A percentile compares a stretch with the other conserved stretches of the same genome.
These are phyloP conservation scores for Haliclona indistincta DNA, from an alignment of 37 sponge, comb jelly and placozoan genomes.

Conservation along the genomic window DNA sequence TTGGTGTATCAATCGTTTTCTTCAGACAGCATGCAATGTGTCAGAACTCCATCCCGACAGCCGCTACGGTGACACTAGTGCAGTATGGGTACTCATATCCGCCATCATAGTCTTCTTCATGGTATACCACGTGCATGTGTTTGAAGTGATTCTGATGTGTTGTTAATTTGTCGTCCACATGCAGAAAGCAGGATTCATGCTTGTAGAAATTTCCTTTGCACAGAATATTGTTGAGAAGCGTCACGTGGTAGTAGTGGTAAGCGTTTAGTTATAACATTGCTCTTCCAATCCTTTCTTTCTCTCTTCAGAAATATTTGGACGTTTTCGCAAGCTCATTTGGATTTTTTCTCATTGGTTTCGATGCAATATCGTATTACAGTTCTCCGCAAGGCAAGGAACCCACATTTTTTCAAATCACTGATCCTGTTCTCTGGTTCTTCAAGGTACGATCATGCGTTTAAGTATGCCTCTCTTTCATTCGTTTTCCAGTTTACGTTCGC, in stretches of 20 bases:
- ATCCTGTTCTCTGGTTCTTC: conserved; percentile 52
- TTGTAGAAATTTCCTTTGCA: conserved; percentile 59
- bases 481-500: conserved; percentile 67
- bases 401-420: conserved; percentile 11
- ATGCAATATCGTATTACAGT: conserved; percentile 59
- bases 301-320: conserved; percentile 49
- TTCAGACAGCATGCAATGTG: too few species aligned
- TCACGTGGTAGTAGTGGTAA: conserved; percentile 45
- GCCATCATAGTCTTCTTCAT: conserved; percentile 94
- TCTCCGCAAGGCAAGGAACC: conserved; percentile 21
- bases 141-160: not conserved
- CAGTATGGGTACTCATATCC: conserved; percentile 77
- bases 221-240: conserved; percentile 37
- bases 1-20: too few species aligned
- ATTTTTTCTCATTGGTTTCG: conserved; percentile 42
- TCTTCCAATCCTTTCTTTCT: not conserved
- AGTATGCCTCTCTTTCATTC: not conserved
- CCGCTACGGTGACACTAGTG: conserved; percentile 76
- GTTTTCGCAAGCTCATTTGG: conserved; percentile 49
- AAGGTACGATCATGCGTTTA: conserved; percentile 8
- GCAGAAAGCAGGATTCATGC: conserved; percentile 75
- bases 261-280: not conserved
- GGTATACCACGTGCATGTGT: conserved; percentile 35
- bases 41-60: conserved; percentile 3
- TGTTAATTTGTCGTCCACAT: not conserved